Evolutionary conservation across 2,113 vertebrate genomes (phyloP), one percentile per base, ranked within the genome.

Genomic region (Excalfactoria chinensis): DNA sequence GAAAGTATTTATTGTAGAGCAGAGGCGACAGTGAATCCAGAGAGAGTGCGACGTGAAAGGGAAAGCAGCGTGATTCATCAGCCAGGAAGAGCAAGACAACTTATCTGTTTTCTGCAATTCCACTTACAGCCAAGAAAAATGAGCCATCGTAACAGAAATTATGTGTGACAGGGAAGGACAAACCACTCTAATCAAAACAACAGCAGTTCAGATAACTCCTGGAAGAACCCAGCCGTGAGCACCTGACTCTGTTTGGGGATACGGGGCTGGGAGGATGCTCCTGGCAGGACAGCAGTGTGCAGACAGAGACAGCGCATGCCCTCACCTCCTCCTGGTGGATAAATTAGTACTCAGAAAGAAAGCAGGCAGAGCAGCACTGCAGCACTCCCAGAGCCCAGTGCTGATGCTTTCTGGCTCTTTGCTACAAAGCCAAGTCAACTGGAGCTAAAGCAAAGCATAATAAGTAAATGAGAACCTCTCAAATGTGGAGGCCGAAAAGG

Each of bases 101-200:
- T 79, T 84, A 95, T 78, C 95, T 92, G 92, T 32, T 95, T 81
- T 63, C 85, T 90, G 93, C 94, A 97, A 79, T 93, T 90, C 92
- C 80, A 93, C 93, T 93, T 77, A 73, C 86, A 87, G 95, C 89
- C 90, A 85, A 89, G 95, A 97, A 96, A 97, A 97, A 97, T 93
- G 97, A 96, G 95, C 92, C 90, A 91, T 62, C 73, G 40, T 43
- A 81, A 70, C 84, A 89, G 95, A 88, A 97, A 95, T 96, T 93
- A 95, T 76, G 87, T 89, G 94, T 95, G 96, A 96, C 96, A 95
- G 95, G 90, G 96, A 97, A 97, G 97, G 97, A 96, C 96, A 94
- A 97, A 97, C 83, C 21, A 21, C 86, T 95, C 83, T 76, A 75
- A 93, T 93, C 87, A 88, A 87, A 96, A 79, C 95, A 93, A 19